These are phyloP conservation scores for Crotalus horridus DNA, from an alignment of 2,113 vertebrate genomes.

Conservation along the genomic window DNA sequence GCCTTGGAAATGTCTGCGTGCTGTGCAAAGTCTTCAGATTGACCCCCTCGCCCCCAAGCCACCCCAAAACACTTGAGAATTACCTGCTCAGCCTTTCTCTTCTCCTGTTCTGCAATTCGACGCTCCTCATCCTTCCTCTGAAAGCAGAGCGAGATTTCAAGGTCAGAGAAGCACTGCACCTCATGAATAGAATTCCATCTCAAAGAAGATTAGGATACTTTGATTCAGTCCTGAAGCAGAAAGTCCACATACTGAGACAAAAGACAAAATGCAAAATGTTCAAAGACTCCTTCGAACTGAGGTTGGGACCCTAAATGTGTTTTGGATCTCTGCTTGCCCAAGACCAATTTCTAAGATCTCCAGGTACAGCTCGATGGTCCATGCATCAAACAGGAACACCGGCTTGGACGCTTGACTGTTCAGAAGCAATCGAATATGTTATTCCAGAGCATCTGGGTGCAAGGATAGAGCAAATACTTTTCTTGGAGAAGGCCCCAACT, in stretches of 20 bases:
- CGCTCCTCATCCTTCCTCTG: constrained; percentile 72
- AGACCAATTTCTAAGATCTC: too few species aligned
- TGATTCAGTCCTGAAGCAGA: neutral
- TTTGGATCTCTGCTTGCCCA: too few species aligned
- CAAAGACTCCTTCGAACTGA: too few species aligned
- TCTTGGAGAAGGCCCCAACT: neutral
- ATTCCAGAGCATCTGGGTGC: neutral
- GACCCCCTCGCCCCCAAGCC: accelerated
- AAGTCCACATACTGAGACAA: neutral
- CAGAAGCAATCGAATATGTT: neutral
- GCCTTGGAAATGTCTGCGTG: neutral
- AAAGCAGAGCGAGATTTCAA: neutral
- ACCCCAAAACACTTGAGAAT: accelerated
- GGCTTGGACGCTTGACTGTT: neutral
- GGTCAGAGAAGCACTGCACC: neutral
- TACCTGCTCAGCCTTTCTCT: constrained; percentile 76
- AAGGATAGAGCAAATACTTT: neutral
- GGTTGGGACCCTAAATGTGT: too few species aligned
- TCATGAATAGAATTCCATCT: neutral
- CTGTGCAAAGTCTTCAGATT: neutral
- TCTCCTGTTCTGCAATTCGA: constrained; percentile 70
- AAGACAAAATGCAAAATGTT: too few species aligned
- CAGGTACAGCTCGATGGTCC: too few species aligned
- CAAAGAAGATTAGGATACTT: neutral
- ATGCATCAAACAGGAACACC: neutral